Conservation (phyloP, 2,888 invertebrate species). For the Craniophora ligustri region DNA sequence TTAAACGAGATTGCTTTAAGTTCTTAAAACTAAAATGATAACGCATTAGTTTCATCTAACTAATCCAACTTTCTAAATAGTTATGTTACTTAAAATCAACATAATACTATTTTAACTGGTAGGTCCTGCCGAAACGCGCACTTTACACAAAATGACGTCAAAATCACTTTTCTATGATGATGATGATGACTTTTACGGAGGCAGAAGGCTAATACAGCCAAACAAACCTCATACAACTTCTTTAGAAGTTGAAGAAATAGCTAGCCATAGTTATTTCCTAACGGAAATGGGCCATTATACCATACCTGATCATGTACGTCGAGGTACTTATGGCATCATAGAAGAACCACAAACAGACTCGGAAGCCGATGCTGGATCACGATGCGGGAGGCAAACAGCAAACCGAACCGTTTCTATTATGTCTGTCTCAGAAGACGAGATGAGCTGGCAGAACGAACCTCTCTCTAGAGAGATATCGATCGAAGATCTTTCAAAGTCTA, state of each 20-base stretch:
- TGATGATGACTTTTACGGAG: constrained; percentile 80
- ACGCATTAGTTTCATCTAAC: constrained; percentile 67
- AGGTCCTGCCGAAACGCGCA: constrained; percentile 91
- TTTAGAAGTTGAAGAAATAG: constrained; percentile 89
- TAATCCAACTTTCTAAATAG: constrained; percentile 46
- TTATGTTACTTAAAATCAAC: constrained; percentile 68
- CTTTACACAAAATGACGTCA: constrained; percentile 90
- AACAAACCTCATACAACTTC: constrained; percentile 86
- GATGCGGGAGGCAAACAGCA: constrained; percentile 67
- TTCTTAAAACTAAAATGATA: constrained; percentile 57
- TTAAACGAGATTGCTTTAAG: constrained; percentile 34
- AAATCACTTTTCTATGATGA: constrained; percentile 88
- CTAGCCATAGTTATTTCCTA: constrained; percentile 88
- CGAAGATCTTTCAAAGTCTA: constrained; percentile 87
- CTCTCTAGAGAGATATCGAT: constrained; percentile 89
- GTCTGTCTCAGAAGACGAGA: constrained; percentile 90
- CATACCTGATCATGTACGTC: constrained; percentile 79
- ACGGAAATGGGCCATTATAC: constrained; percentile 85
- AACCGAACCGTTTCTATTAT: constrained; percentile 90
- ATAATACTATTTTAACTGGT: constrained; percentile 85
- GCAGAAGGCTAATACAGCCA: constrained; percentile 79
- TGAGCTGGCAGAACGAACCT: constrained; percentile 86
- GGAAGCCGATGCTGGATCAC: constrained; percentile 79
- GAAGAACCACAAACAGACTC: constrained; percentile 87
- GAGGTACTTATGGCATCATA: constrained; percentile 84